Conservation (phyloP, 2,113 vertebrate species). For the Melanostigma gelatinosum region DNA sequence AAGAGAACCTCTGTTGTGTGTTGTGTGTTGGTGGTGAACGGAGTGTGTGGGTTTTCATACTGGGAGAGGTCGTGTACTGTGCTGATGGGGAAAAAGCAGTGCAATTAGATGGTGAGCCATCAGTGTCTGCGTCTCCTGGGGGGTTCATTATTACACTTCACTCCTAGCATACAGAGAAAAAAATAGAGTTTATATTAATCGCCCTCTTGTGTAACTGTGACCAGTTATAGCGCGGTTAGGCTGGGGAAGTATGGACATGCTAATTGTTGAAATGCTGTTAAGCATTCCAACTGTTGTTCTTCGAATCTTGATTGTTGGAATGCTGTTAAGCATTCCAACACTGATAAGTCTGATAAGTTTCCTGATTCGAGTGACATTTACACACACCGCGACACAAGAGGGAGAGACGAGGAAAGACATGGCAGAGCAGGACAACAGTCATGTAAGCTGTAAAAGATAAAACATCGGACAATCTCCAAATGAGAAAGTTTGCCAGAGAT, state of each 20-base stretch:
- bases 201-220: slow-evolving; percentile 77
- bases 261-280: too few relatives aligned
- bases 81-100: slow-evolving; percentile 79
- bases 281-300: too few relatives aligned
- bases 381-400: too few relatives aligned
- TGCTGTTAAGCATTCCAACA: too few relatives aligned
- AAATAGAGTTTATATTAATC: slow-evolving; percentile 74
- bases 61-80: slow-evolving; percentile 75
- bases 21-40: slow-evolving; percentile 39
- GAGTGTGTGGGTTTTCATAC: slow-evolving; percentile 62
- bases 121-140: slow-evolving; percentile 76
- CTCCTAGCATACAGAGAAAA: slow-evolving; percentile 66
- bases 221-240: slow-evolving; percentile 67
- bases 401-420: too few relatives aligned
- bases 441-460: too few relatives aligned
- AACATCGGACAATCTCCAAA: too few relatives aligned
- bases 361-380: too few relatives aligned
- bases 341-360: too few relatives aligned
- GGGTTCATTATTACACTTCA: slow-evolving; percentile 78
- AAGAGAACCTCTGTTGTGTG: slow-evolving; percentile 54
- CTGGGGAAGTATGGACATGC: slow-evolving; percentile 60
- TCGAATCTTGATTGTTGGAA: too few relatives aligned
- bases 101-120: slow-evolving; percentile 83
- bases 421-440: too few relatives aligned
- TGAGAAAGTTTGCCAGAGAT: too few relatives aligned